Evolutionary conservation across 2,113 vertebrate species (phyloP).

Genomic region (Phylloscopus whistleri): DNA sequence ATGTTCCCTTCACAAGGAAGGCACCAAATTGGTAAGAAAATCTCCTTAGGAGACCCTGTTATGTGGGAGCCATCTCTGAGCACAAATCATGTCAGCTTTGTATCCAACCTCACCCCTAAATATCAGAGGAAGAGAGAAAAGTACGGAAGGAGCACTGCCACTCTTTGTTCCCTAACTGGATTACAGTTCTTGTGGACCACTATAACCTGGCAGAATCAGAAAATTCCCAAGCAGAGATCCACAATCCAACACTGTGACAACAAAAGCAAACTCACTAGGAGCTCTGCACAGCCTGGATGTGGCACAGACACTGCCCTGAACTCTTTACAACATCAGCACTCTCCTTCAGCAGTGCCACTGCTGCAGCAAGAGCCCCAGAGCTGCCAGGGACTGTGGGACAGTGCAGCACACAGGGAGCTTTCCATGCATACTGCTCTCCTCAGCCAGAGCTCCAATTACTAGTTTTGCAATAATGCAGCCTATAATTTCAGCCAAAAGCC

Average conservation of each 20-base stretch:
- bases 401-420: neutral
- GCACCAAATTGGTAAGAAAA: neutral
- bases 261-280: neutral
- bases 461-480: neutral
- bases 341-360: neutral
- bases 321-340: neutral
- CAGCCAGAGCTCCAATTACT: neutral
- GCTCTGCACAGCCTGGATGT: neutral
- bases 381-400: neutral
- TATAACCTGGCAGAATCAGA: neutral
- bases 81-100: neutral
- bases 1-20: neutral
- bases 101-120: neutral
- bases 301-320: neutral
- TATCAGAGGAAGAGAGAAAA: neutral
- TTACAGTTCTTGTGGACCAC: neutral
- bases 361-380: neutral
- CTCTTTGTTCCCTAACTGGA: neutral
- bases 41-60: neutral
- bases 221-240: neutral
- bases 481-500: neutral
- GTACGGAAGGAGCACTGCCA: neutral
- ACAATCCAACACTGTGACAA: neutral
- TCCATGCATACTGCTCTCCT: neutral
- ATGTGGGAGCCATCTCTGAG: neutral